Percentiles rank a stretch among this genome's conserved stretches.
Evolutionary conservation across 1,140 invertebrate species (phyloP).

Genomic region (Lasioglossum albipes): DNA sequence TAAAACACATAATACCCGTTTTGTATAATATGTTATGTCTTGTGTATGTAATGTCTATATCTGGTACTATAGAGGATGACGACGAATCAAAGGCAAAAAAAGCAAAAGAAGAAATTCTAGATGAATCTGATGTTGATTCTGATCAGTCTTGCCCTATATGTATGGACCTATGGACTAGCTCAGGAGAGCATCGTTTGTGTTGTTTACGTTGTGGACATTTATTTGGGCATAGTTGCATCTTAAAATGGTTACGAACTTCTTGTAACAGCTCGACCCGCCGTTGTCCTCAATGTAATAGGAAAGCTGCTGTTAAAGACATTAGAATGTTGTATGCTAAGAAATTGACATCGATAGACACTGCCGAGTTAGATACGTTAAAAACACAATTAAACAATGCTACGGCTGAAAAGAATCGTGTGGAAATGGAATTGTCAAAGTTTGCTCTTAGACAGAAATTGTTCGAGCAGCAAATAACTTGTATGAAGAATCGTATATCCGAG

Average conservation of each 20-base stretch:
- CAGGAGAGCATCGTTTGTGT: slow-evolving; percentile 90
- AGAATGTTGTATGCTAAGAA: slow-evolving; percentile 86
- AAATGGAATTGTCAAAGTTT: slow-evolving; percentile 76
- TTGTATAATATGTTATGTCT: background rate
- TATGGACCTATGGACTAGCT: slow-evolving; percentile 91
- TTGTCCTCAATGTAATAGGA: slow-evolving; percentile 94
- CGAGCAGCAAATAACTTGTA: slow-evolving; percentile 74
- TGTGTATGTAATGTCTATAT: too few relatives aligned
- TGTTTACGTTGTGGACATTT: slow-evolving; percentile 94
- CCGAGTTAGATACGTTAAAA: slow-evolving; percentile 82
- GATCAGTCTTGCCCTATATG: slow-evolving; percentile 92
- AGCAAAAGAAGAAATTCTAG: slow-evolving; percentile 16
- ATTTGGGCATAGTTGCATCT: slow-evolving; percentile 92
- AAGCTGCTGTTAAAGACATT: slow-evolving; percentile 87
- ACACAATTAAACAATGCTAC: slow-evolving; percentile 80
- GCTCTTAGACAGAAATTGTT: slow-evolving; percentile 77
- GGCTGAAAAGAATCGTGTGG: slow-evolving; percentile 79
- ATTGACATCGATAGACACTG: slow-evolving; percentile 84
- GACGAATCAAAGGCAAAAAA: slow-evolving; percentile 25
- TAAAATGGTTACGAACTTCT: slow-evolving; percentile 85
- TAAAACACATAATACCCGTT: background rate
- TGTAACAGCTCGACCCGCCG: slow-evolving; percentile 72
- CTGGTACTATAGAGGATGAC: slow-evolving; percentile 14
- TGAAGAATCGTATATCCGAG: slow-evolving; percentile 74
- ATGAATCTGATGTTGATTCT: slow-evolving; percentile 78